A percentile compares a stretch with the other conserved stretches of the same genome.
These are phyloP conservation scores for Amazona guildingii DNA, from an alignment of 2,113 vertebrate genomes.

Conservation along the genomic window DNA sequence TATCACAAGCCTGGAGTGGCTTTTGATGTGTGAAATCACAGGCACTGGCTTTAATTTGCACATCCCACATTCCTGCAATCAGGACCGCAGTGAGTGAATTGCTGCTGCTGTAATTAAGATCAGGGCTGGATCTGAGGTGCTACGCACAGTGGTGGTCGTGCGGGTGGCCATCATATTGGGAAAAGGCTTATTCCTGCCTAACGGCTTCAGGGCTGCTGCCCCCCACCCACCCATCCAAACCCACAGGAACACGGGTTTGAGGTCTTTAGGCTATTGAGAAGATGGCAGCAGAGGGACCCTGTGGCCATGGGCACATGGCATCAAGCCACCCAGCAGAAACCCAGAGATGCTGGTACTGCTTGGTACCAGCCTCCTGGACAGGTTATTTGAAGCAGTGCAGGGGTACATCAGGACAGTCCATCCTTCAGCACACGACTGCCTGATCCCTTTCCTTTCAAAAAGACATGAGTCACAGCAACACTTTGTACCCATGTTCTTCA, in stretches of 20 bases:
- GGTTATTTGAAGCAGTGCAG: neutral
- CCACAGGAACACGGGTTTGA: neutral
- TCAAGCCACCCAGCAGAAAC: neutral
- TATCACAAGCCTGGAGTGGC: neutral
- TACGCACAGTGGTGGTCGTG: accelerated
- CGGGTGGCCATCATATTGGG: accelerated
- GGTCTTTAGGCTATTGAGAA: neutral
- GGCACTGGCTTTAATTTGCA: neutral
- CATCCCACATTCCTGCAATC: neutral
- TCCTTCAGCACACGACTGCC: neutral
- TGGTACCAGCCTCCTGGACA: neutral
- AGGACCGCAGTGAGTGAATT: neutral
- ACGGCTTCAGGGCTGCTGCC: accelerated
- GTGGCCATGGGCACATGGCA: neutral
- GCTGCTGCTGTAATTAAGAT: neutral
- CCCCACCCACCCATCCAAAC: accelerated
- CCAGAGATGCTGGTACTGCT: accelerated
- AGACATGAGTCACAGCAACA: neutral
- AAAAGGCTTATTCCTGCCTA: neutral
- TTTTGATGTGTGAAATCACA: neutral
- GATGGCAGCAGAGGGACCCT: neutral
- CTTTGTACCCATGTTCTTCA: neutral
- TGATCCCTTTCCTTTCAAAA: neutral
- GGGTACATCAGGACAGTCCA: neutral
- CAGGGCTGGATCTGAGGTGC: neutral